Evolutionary conservation across 2,797 vertebrate genomes (phyloP), one percentile per base, ranked within the genome.

Genomic region (Acropternis orthonyx): DNA sequence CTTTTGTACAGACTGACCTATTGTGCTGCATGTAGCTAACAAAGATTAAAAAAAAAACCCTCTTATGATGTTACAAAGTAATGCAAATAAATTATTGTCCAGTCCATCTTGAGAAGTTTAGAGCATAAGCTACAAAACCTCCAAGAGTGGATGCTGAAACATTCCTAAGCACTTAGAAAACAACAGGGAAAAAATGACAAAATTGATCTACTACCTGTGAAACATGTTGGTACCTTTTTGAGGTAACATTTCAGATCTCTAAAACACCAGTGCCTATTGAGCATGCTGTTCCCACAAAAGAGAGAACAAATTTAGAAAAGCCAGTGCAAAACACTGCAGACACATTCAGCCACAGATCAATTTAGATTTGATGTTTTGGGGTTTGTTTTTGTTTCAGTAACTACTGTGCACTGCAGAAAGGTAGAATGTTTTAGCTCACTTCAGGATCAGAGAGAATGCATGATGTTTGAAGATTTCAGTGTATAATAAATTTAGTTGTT

Each of bases 271-370:
- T 75, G 63, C n/a, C 63, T 85, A 79, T 39, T 34, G 48, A 83
- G 61, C 27, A 44, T 21, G 52, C 32, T 67, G 67, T 59, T 93
- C 41, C 59, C 76, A 86, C 62, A 85, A 39, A 91, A 67, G 48
- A 58, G 69, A 91, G 84, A 90, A 92, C 19, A 88, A 78, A 80
- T 88, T 80, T 94, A 82, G 88, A 86, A 88, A 92, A 94, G 43
- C 34, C 36, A 52, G 22, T 30, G 44, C 63, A 74, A 62, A 91
- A 55, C 65, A 72, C 37, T 83, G 79, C 39, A 58, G 75, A 80
- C 28, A 46, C 54, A 85, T 88, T 92, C 8, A 3, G 61, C 73
- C 67, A 77, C 74, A 71, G 74, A 87, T 89, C 79, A 87, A 58
- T 96, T 82, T 88, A 84, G 46, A 49, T 79, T 84, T 68, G 24